Base-by-base conservation (phyloP, 1,140 invertebrate genomes). In the Aphelinus atriplicis region DNA sequence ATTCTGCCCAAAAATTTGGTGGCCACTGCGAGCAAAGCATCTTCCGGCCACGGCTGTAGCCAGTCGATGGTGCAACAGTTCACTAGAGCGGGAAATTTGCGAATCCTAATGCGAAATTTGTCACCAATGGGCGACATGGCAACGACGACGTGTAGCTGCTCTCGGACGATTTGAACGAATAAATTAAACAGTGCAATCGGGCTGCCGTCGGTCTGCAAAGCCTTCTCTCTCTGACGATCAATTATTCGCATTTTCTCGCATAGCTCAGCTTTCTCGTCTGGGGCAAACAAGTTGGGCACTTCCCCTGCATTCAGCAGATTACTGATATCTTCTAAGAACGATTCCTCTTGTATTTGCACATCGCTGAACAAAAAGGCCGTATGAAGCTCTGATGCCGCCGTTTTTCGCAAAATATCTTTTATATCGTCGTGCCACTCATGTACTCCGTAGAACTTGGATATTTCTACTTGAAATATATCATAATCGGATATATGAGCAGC, bases 21-120 rank as follows among this genome's bases (percentile, higher is more conserved):
- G 0, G 97, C 95, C 0, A 98, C 96, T 50, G 96, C 96, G n/a
- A 97, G 87, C 6, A 98, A 86, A n/a, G 97, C 97, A 89, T 98
- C 97, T 79, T 95, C 91, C 0, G 97, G 97, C 97, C 97, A 99
- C 57, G 95, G 90, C 90, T 95, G 96, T 86, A 98, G 95, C 97
- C 97, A 98, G 86, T 98, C 96, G 76, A 98, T 97, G 0, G 96
- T 98, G 83, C 97, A 98, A 82, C 97, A 98, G 84, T 97, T 98
- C 47, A 98, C 94, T 58, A 98, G 90, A 0, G 96, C 94, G 0
- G 97, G 97, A 84, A 98, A 99, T 84, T 96, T 98, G 42, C 96
- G 88, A 6, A 98, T 92, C 53, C 96, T 90, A 76, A 92, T 94
- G 55, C 96, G 89, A 82, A 98, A 94, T 7, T 89, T 90, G 51